Conservation (phyloP, 30 jellyfish, hydroid and myxozoan genomes). For the Mastigias papua region DNA sequence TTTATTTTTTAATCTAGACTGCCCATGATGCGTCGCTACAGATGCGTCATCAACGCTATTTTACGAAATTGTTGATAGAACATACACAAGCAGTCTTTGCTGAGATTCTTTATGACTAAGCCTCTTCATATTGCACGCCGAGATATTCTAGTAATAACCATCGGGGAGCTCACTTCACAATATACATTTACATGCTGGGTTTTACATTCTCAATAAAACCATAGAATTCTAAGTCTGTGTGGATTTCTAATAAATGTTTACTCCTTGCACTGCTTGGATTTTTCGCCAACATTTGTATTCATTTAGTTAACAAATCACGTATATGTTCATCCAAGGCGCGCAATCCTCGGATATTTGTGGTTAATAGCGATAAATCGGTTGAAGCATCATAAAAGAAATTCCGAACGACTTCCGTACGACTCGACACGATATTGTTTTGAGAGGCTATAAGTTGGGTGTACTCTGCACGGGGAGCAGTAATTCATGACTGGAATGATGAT, state of each 20-base stretch:
- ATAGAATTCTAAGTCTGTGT: neutral
- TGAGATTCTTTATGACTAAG: no score
- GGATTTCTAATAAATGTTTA: neutral
- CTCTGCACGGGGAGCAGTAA: neutral
- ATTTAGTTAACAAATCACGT: neutral
- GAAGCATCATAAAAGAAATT: neutral
- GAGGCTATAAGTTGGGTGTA: slow-evolving; percentile 11
- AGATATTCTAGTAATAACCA: neutral
- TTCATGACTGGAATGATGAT: slow-evolving; percentile 8
- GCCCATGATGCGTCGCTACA: no score
- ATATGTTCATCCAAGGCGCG: neutral
- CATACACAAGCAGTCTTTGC: no score
- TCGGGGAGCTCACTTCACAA: neutral
- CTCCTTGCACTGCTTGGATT: neutral
- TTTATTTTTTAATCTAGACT: no score
- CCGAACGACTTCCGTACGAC: neutral
- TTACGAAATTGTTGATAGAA: no score
- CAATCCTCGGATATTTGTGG: neutral
- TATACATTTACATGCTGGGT: neutral
- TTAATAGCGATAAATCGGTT: neutral
- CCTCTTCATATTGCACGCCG: neutral
- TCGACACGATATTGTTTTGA: neutral
- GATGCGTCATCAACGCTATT: no score
- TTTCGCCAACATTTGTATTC: neutral
- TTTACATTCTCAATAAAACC: neutral